Evolutionary conservation across 2,888 invertebrate species (phyloP).

Genomic region (Beris morrisii): DNA sequence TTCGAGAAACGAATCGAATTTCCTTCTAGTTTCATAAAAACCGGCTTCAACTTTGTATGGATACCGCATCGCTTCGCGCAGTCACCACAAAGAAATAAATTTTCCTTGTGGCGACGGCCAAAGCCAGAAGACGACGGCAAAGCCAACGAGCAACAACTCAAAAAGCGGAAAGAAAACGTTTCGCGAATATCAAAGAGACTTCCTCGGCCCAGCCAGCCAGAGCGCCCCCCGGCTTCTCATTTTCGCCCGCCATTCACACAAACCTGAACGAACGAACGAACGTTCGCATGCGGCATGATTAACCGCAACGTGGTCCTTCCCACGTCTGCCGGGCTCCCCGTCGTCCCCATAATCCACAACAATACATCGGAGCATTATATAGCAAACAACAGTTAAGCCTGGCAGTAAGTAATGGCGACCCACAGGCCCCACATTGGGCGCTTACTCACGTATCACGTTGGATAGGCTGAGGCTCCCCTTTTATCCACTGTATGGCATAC

Average conservation of each 20-base stretch:
- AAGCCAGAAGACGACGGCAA: not conserved
- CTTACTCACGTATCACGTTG: not conserved
- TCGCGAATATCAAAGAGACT: slow-evolving; percentile 9
- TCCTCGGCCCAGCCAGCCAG: not conserved
- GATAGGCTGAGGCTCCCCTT: not conserved
- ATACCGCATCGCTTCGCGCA: no score
- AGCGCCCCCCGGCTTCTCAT: no score
- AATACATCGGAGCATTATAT: not conserved
- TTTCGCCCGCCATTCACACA: not conserved
- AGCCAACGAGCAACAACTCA: slow-evolving; percentile 3
- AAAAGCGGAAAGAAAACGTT: slow-evolving; percentile 11
- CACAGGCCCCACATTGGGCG: not conserved
- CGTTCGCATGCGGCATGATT: slow-evolving; percentile 7
- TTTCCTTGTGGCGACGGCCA: slow-evolving; percentile 11
- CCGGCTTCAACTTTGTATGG: no score
- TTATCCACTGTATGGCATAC: no score
- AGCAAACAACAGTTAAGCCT: slow-evolving; percentile 12
- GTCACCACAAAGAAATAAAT: slow-evolving; percentile 19
- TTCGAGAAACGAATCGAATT: no score
- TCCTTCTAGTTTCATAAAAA: no score
- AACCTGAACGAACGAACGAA: not conserved
- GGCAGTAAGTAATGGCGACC: not conserved
- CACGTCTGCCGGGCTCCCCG: not conserved
- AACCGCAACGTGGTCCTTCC: slow-evolving; percentile 8
- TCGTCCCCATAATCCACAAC: not conserved